Percentiles rank a stretch among this genome's conserved stretches.
Evolutionary conservation across 30 jellyfish, hydroid and myxozoan genomes (phyloP).

Genomic region (Aurelia sp.): DNA sequence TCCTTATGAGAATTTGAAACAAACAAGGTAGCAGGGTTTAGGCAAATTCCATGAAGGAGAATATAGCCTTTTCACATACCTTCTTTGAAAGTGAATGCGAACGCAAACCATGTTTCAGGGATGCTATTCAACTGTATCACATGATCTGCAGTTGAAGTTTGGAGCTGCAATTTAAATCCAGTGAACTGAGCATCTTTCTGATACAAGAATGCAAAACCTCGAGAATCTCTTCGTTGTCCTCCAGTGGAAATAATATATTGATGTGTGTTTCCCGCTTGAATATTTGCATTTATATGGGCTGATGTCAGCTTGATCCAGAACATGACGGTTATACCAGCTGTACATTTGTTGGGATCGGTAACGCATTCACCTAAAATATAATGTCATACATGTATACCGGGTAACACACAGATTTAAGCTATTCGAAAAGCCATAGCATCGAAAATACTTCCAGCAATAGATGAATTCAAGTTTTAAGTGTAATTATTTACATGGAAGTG

Average conservation of each 20-base stretch:
- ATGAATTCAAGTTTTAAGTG: too few species aligned
- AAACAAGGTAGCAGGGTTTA: too few species aligned
- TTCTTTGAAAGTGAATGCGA: constrained; percentile 79
- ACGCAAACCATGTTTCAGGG: constrained; percentile 80
- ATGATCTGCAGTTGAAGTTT: constrained; percentile 72
- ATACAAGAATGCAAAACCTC: constrained; percentile 92
- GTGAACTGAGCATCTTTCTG: constrained; percentile 83
- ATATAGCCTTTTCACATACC: constrained; percentile 11
- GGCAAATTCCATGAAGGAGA: too few species aligned
- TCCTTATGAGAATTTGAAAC: too few species aligned
- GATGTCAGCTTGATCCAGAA: constrained; percentile 84
- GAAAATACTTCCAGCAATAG: too few species aligned
- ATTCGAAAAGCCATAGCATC: too few species aligned
- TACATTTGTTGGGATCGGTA: constrained; percentile 82
- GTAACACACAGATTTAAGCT: too few species aligned
- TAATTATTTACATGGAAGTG: too few species aligned
- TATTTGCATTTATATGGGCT: constrained; percentile 43
- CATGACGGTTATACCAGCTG: constrained; percentile 81
- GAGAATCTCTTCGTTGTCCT: constrained; percentile 92
- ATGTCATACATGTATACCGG: neutral
- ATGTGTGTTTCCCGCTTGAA: constrained; percentile 64
- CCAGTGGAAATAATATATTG: constrained; percentile 90
- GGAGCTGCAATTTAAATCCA: constrained; percentile 93
- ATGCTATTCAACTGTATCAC: constrained; percentile 74
- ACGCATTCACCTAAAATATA: constrained; percentile 74